Percentiles rank a stretch among this genome's conserved stretches.
Evolutionary conservation across 2,113 vertebrate genomes (phyloP).

Genomic region (Macrotus californicus): DNA sequence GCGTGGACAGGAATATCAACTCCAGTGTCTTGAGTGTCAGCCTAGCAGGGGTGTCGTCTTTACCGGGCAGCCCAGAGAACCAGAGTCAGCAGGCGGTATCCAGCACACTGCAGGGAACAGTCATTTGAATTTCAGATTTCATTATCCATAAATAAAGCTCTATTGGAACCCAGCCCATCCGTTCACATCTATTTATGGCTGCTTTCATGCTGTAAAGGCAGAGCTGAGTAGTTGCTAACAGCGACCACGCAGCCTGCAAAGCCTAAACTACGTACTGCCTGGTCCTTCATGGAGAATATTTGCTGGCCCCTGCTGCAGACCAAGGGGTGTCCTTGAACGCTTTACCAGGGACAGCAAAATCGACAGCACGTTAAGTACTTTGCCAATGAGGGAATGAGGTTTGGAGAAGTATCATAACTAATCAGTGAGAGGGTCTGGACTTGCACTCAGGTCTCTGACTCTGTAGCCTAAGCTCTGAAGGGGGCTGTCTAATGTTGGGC

Average conservation of each 20-base stretch:
- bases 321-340: background rate
- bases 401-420: background rate
- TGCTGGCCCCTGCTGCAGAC: background rate
- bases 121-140: slow-evolving; percentile 30
- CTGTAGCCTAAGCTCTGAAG: background rate
- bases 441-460: background rate
- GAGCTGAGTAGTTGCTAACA: background rate
- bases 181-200: background rate
- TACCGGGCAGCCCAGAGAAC: background rate
- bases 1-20: background rate
- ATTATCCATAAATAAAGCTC: background rate
- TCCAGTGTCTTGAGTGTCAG: background rate
- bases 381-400: background rate
- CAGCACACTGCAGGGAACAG: background rate
- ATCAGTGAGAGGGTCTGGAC: background rate
- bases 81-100: background rate
- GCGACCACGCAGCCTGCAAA: background rate
- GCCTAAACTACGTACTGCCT: background rate
- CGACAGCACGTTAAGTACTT: background rate
- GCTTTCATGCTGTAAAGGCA: background rate
- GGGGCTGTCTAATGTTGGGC: too few species aligned
- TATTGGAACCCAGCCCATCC: background rate
- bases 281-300: background rate
- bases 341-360: background rate
- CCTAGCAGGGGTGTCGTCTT: background rate